Evolutionary conservation across 2,888 invertebrate species (phyloP).

Genomic region (Lasioglossum zephyrum): DNA sequence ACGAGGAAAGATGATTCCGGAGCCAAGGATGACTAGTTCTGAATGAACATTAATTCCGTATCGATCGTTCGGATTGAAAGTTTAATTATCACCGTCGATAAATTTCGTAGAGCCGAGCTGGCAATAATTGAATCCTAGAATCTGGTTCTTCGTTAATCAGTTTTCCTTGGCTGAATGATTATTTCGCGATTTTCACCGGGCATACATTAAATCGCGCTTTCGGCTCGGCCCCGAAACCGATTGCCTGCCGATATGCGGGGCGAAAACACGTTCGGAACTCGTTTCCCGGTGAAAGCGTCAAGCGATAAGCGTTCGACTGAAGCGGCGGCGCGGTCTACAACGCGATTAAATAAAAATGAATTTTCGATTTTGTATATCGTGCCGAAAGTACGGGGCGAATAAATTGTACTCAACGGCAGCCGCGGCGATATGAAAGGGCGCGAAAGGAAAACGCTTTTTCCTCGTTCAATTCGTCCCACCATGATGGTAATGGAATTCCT

Average conservation of each 20-base stretch:
- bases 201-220: slow-evolving; percentile 46
- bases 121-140: slow-evolving; percentile 13
- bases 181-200: slow-evolving; percentile 40
- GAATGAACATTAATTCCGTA: neutral
- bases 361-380: slow-evolving; percentile 49
- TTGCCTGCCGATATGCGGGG: slow-evolving; percentile 16
- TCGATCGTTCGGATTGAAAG: neutral
- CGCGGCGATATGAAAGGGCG: slow-evolving; percentile 32
- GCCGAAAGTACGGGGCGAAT: slow-evolving; percentile 33
- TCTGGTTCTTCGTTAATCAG: slow-evolving; percentile 40
- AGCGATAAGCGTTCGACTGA: slow-evolving; percentile 40
- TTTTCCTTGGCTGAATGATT: slow-evolving; percentile 45
- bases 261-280: slow-evolving; percentile 26
- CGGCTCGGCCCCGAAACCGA: slow-evolving; percentile 17
- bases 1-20: neutral
- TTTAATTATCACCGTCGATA: neutral
- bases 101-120: neutral
- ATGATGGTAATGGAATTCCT: slow-evolving; percentile 77
- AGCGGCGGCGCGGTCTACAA: slow-evolving; percentile 1
- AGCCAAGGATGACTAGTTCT: neutral
- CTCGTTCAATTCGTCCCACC: slow-evolving; percentile 63
- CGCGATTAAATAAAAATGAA: slow-evolving; percentile 53
- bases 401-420: slow-evolving; percentile 27
- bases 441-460: slow-evolving; percentile 69
- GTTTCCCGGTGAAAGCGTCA: slow-evolving; percentile 27